Base-by-base conservation (phyloP, 1,140 invertebrate genomes). In the Parapsyche elsis region DNA sequence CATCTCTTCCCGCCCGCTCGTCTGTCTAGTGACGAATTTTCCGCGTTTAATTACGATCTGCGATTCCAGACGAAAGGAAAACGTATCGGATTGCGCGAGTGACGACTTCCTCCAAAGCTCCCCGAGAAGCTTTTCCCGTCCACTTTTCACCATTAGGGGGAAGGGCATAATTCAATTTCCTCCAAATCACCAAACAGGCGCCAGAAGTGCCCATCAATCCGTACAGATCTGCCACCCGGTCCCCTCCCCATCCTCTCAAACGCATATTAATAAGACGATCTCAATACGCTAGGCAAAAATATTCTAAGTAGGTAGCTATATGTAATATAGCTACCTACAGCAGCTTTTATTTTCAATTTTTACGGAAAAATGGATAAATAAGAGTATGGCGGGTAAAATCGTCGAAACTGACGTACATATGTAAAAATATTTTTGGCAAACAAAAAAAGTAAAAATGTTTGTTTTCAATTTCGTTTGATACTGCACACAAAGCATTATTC, bases 261-360 rank as follows among this genome's bases (percentile, higher is more conserved):
- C 23, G 64, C 64, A 67, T 67, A 67, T 67, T 67, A 67, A 67
- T 67, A 67, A 67, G 64, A 67, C 64, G n/a, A 53, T 61, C 19
- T 21, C 64, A 67, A 67, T 67, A 26, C 64, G 64, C 19, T 12
- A 9, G 64, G 21, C 26, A 5, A 67, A 67, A 67, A 4, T 53
- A 16, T 64, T 16, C 59, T 21, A 67, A 67, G 14, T 67, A 67
- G 14, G 26, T 61, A 9, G 26, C 2, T 5, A 53, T 5, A 53
- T 53, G 2, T 10, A 14, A 53, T 5, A 38, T 7, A 7, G 30
- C 7, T n/a, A n/a, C n/a, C n/a, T n/a, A n/a, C n/a, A n/a, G n/a
- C n/a, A n/a, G n/a, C 30, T 38, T 38, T 61, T 61, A 19, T 61
- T 61, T 61, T 21, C 21, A 19, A 61, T 61, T 19, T 19, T 61